phyloP scores from a whole-genome alignment of 2,888 invertebrate species.

The Caenorhabditis sinica region DNA sequence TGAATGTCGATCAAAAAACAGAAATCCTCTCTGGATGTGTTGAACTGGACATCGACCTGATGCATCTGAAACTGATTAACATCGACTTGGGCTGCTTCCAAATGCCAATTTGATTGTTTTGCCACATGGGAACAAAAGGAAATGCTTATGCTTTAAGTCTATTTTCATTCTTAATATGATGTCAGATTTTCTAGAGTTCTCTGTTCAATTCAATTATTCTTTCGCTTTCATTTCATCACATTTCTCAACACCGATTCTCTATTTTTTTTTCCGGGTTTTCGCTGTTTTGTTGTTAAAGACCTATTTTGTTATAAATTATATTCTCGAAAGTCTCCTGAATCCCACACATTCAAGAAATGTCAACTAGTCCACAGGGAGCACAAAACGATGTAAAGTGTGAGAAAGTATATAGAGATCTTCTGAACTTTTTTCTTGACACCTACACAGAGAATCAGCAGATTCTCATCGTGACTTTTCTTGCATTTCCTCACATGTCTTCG shows the following conservation, averaged over 20 bases:
- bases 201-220: background rate
- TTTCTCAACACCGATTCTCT: background rate
- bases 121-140: no score
- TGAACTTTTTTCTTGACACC: background rate
- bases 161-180: background rate
- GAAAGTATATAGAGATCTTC: conserved; percentile 5
- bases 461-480: background rate
- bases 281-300: background rate
- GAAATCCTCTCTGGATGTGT: conserved; percentile 83
- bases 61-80: conserved; percentile 80
- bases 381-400: conserved; percentile 14
- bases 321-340: background rate
- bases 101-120: conserved; percentile 71
- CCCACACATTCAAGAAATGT: background rate
- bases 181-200: background rate
- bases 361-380: background rate
- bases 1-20: conserved; percentile 76
- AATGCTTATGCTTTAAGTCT: background rate
- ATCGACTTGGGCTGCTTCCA: conserved; percentile 84
- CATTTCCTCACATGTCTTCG: background rate
- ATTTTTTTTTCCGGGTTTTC: background rate
- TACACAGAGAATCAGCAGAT: conserved; percentile 15
- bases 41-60: conserved; percentile 83
- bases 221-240: background rate
- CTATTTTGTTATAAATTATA: background rate